A percentile compares a stretch with the other conserved stretches of the same genome.
These are phyloP conservation scores for Oedothorax gibbosus DNA, from an alignment of 1,140 invertebrate genomes.

Conservation along the genomic window DNA sequence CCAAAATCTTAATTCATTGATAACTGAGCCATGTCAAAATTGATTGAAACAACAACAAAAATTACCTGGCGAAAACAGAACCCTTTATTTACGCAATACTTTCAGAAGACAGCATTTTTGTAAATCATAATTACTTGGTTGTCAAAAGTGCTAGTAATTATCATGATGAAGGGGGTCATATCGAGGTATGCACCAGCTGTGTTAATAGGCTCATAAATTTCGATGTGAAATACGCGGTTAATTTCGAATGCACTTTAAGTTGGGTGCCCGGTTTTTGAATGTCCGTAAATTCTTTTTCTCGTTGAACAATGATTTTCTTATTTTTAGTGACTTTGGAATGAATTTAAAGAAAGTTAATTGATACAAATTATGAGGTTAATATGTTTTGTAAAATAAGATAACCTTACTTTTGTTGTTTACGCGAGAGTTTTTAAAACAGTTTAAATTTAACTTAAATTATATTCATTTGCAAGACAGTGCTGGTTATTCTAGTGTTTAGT, in stretches of 20 bases:
- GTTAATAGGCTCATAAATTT: constrained; percentile 31
- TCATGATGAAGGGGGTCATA: constrained; percentile 21
- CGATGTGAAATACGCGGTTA: constrained; percentile 28
- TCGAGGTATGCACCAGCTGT: constrained; percentile 24
- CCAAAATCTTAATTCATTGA: too few relatives aligned
- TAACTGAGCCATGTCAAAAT: too few relatives aligned
- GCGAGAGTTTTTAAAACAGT: too few relatives aligned
- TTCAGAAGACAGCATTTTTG: not conserved
- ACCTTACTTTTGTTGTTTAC: too few relatives aligned
- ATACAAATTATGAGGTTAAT: too few relatives aligned
- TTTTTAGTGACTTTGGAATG: too few relatives aligned
- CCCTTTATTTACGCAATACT: constrained; percentile 1
- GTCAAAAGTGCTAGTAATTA: constrained; percentile 14
- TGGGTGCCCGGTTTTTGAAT: not conserved
- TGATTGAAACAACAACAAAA: not conserved
- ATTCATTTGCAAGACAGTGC: too few relatives aligned
- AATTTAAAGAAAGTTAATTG: too few relatives aligned
- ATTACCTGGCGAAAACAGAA: not conserved
- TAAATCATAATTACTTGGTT: constrained; percentile 17
- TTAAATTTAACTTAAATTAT: too few relatives aligned
- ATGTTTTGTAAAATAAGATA: too few relatives aligned
- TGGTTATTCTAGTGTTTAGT: too few relatives aligned
- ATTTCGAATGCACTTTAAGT: constrained; percentile 30
- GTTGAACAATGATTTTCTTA: not conserved
- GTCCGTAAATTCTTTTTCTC: not conserved